Evolutionary conservation across 1,140 invertebrate species (phyloP).

Genomic region (Vollenhovia emeryi): DNA sequence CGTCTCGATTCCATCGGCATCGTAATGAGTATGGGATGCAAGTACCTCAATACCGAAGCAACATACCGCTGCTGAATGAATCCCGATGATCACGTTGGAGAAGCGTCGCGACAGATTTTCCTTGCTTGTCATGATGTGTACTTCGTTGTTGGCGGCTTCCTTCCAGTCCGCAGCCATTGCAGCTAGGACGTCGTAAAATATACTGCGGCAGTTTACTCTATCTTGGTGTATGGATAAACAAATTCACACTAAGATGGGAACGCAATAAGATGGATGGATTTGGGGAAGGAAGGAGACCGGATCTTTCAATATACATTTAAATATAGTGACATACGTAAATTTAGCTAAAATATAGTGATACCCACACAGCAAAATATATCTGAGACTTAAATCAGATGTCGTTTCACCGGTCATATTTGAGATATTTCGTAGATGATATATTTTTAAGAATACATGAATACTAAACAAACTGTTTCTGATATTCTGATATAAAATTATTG

Average conservation of each 20-base stretch:
- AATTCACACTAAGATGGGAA: not conserved
- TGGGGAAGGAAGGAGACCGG: not conserved
- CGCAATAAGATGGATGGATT: not conserved
- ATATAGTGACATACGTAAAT: not conserved
- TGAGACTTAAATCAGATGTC: too few relatives aligned
- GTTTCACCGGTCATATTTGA: too few relatives aligned
- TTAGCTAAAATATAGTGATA: not conserved
- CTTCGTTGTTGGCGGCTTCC: not conserved
- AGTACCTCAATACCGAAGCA: not conserved
- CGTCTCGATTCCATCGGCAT: not conserved
- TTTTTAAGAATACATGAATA: too few relatives aligned
- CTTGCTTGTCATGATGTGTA: conserved; percentile 22
- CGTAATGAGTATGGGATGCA: not conserved
- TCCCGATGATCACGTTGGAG: conserved; percentile 39
- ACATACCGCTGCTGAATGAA: not conserved
- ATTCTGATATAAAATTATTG: too few relatives aligned
- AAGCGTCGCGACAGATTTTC: not conserved
- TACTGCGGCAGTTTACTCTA: conserved; percentile 48
- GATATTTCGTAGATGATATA: too few relatives aligned
- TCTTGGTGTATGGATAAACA: not conserved
- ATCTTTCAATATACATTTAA: not conserved
- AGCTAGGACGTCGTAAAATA: conserved; percentile 40
- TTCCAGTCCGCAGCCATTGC: conserved; percentile 41
- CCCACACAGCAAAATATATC: too few relatives aligned
- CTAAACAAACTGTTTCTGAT: too few relatives aligned